phyloP scores from a whole-genome alignment of 2,113 vertebrate species.

The Bambusicola thoracicus region DNA sequence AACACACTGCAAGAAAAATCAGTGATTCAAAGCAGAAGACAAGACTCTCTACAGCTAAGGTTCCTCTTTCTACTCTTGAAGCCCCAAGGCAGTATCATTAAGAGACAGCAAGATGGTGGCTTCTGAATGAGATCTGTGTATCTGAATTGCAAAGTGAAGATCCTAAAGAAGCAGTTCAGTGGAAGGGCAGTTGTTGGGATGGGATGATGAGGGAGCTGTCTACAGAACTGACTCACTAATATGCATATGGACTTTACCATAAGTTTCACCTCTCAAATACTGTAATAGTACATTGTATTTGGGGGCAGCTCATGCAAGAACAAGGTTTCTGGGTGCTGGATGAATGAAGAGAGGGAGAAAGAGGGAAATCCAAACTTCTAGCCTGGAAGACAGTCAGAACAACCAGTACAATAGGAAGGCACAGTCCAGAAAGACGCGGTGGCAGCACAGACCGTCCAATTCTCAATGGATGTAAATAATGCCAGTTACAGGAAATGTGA shows the following conservation, averaged over 20 bases:
- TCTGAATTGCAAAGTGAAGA: neutral
- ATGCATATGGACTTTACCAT: neutral
- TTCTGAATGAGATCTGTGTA: neutral
- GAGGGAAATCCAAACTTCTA: neutral
- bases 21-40: neutral
- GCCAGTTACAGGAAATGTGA: neutral
- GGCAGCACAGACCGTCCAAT: neutral
- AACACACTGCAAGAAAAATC: neutral
- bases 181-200: neutral
- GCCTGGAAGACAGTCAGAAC: neutral
- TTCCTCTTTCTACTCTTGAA: neutral
- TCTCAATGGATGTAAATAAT: constrained; percentile 1
- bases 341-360: neutral
- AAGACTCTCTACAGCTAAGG: neutral
- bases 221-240: neutral
- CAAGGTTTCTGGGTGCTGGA: neutral
- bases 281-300: neutral
- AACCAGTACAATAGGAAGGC: neutral
- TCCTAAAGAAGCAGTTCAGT: neutral
- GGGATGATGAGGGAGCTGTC: neutral
- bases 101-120: neutral
- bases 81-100: neutral
- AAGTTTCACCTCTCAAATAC: neutral
- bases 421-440: neutral
- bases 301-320: neutral